Evolutionary conservation across 2,888 invertebrate species (phyloP), one percentile per base, ranked within the genome.

Genomic region (Drosophila longiperda): DNA sequence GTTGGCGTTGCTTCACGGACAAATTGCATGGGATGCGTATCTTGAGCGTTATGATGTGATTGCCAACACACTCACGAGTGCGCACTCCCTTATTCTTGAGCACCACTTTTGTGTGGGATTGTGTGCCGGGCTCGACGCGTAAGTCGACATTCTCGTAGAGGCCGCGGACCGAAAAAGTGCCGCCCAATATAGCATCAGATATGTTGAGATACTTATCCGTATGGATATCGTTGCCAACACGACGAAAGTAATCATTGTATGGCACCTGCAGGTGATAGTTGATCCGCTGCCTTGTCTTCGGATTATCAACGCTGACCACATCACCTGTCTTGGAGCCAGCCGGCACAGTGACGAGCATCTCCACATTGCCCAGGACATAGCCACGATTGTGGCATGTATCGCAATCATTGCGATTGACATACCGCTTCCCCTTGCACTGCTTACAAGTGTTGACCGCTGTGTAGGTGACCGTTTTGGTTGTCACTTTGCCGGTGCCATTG

Each of bases 181-280:
- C 92, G 17, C 92, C 93, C 5, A 93, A 67, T 15, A 93, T 83
- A 0, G 92, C 93, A 52, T 93, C 91, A 11, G 89, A 86, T 9
- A 93, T 83, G 26, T 86, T 91, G 0, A 93, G 53, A 57, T 88
- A 83, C 61, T 91, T 90, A 26, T 91, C 91, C 0, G 92, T 91
- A 23, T 73, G 59, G 0, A 93, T 79, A 63, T 93, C 89, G n/a
- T 88, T 90, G 26, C 91, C 92, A 1, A 83, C 59, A 7, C 92
- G 90, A 6, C 82, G 85, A 55, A 91, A 93, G 8, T 92, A 87
- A 9, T 88, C 90, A 20, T 88, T 92, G 20, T 74, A 67, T 1
- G 85, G 77, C 1, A 92, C 92, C 33, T 83, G 72, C 0, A 93
- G 63, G 4, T 85, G 80, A 53, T 91, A 89, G n/a, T 80, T 82